Base-by-base conservation (phyloP, 1,140 invertebrate species). In the Drosophila ananassae region DNA sequence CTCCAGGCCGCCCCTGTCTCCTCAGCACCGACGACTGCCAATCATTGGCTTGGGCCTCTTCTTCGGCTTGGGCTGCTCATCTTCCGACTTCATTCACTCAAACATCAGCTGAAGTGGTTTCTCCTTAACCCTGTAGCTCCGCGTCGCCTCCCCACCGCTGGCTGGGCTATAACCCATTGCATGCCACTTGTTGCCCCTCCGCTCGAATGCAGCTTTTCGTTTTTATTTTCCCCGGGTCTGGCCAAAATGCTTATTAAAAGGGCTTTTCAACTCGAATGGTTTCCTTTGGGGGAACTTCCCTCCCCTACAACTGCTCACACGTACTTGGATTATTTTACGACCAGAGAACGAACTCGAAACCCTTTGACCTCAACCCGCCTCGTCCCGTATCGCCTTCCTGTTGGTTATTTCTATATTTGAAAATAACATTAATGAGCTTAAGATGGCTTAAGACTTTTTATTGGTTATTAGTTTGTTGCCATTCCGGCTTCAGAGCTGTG, bases 401-500 rank as follows among this genome's bases (percentile, higher is more conserved):
- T 44, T 44, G 41, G n/a, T 44, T 57, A 17, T 80, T 50, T 56
- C 59, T 80, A 51, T 87, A 87, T 87, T 85, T 85, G 84, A 87
- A 87, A 87, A 85, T 78, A 76, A 62, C 78, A 85, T 82, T 85
- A 82, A 85, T 87, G 56, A 87, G 82, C 82, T 85, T 81, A 85
- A 58, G 82, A 72, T 59, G 75, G 82, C 82, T 85, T 85, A 82
- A 81, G 78, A 82, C 52, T 87, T 85, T 85, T 85, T 87, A 87
- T 85, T 87, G 82, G 78, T 87, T 85, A 85, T 87, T 87, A 85
- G 80, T 84, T 82, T 87, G 63, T 81, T 68, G 82, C 74, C 63
- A 67, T 68, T 75, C 34, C 54, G 39, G 32, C 50, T 64, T 34
- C 52, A 41, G 28, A 47, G 56, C 61, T 67, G 60, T 54, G 60